Evolutionary conservation across 1,140 invertebrate genomes (phyloP).

Genomic region (Ericerus pela): DNA sequence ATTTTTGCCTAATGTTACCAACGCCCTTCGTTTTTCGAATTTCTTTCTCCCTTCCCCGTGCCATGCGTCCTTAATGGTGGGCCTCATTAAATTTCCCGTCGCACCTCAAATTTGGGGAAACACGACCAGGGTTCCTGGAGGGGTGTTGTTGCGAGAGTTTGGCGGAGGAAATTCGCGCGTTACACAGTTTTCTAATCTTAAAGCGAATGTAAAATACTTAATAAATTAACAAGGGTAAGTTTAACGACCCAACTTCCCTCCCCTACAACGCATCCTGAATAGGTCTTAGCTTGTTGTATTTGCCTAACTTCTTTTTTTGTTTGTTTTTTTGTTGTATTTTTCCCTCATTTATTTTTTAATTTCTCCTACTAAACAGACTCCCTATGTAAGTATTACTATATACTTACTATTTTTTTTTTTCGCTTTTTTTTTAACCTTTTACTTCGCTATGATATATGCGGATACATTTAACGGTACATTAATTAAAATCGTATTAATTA

Average conservation of each 20-base stretch:
- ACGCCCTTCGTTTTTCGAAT: too few relatives aligned
- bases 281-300: too few relatives aligned
- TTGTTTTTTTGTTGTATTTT: not conserved
- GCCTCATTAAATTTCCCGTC: constrained; percentile 5
- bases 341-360: constrained; percentile 3
- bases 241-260: constrained; percentile 5
- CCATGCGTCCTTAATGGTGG: not conserved
- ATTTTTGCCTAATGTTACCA: constrained; percentile 6
- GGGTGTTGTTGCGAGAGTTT: not conserved
- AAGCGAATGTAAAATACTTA: constrained; percentile 11
- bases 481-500: constrained; percentile 12
- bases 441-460: too few relatives aligned
- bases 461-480: constrained; percentile 10
- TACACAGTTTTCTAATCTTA: constrained; percentile 11
- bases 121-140: too few relatives aligned
- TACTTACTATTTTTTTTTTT: too few relatives aligned
- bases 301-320: too few relatives aligned
- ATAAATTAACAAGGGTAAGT: constrained; percentile 12
- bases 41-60: not conserved
- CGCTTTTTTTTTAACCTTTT: too few relatives aligned
- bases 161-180: not conserved
- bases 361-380: too few relatives aligned
- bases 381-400: too few relatives aligned
- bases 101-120: too few relatives aligned
- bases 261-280: not conserved